Conservation (phyloP, 92 coral and sea anemone species). For the Ricordea florida region DNA sequence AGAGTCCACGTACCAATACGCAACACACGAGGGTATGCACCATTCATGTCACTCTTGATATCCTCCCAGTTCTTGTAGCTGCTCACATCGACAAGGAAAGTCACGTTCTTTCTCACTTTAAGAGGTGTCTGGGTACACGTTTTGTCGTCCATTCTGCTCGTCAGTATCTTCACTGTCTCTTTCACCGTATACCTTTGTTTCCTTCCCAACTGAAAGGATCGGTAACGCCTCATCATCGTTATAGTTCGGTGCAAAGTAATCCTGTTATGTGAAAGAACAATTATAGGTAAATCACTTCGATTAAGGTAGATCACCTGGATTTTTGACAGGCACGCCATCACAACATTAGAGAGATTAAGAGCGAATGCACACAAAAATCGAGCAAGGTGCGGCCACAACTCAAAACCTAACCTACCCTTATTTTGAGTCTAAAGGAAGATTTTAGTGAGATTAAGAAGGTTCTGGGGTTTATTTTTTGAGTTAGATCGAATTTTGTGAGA, state of each 20-base stretch:
- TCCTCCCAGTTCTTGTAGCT: constrained; percentile 37
- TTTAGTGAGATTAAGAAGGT: no score
- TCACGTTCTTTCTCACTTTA: constrained; percentile 30
- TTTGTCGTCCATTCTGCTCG: neutral
- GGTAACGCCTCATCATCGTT: neutral
- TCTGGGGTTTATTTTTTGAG: no score
- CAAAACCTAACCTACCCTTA: no score
- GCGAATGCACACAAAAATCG: no score
- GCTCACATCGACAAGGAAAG: constrained; percentile 43
- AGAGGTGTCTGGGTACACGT: constrained; percentile 55
- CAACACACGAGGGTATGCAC: constrained; percentile 15
- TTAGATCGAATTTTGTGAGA: no score
- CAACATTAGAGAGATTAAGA: neutral
- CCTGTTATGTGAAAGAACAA: constrained; percentile 4
- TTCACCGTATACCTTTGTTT: neutral
- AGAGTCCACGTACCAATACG: constrained; percentile 60
- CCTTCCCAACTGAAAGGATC: neutral
- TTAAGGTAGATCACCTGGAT: neutral
- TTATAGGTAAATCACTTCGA: neutral
- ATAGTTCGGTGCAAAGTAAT: constrained; percentile 1
- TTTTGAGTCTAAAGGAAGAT: no score
- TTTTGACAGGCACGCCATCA: constrained; percentile 1
- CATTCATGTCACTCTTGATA: constrained; percentile 64
- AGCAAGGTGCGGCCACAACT: no score
- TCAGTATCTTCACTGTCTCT: constrained; percentile 1